phyloP scores from a whole-genome alignment of 2,113 vertebrate species.

The Triplophysa siluroides region DNA sequence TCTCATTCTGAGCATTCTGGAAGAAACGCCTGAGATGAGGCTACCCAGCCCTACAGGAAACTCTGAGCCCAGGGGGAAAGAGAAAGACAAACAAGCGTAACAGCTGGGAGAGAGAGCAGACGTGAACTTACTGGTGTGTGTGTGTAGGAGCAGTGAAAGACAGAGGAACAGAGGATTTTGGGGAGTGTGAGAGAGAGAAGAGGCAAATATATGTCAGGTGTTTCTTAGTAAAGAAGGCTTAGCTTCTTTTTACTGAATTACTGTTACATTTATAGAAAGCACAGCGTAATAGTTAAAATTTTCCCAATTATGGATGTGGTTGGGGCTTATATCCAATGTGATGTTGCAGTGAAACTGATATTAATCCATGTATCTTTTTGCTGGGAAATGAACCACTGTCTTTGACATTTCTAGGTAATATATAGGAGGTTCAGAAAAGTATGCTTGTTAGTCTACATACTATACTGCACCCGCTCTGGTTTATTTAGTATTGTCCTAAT shows the following conservation, averaged over 20 bases:
- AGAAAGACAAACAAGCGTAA: constrained; percentile 80
- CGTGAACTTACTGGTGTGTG: constrained; percentile 25
- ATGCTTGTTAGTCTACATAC: too few species aligned
- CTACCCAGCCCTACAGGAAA: constrained; percentile 78
- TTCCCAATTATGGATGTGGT: too few species aligned
- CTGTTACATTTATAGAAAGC: constrained; percentile 21
- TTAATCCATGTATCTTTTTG: too few species aligned
- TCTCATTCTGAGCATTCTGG: constrained; percentile 73
- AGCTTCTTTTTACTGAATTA: constrained; percentile 41
- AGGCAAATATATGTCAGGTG: constrained; percentile 65
- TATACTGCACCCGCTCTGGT: too few species aligned
- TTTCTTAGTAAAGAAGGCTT: constrained; percentile 56
- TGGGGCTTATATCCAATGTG: too few species aligned
- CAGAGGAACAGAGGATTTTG: constrained; percentile 71
- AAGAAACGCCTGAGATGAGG: constrained; percentile 75
- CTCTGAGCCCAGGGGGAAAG: constrained; percentile 73
- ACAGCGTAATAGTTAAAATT: too few species aligned
- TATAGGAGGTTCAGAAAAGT: too few species aligned
- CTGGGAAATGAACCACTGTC: too few species aligned
- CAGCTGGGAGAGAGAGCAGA: constrained; percentile 59
- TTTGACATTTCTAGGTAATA: too few species aligned
- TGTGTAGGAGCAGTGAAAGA: constrained; percentile 53
- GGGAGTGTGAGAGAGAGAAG: constrained; percentile 32
- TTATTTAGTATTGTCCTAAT: too few species aligned
- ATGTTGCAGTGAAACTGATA: too few species aligned